Conservation (phyloP, 2,113 vertebrate genomes). For the Siphamia tubifer region DNA sequence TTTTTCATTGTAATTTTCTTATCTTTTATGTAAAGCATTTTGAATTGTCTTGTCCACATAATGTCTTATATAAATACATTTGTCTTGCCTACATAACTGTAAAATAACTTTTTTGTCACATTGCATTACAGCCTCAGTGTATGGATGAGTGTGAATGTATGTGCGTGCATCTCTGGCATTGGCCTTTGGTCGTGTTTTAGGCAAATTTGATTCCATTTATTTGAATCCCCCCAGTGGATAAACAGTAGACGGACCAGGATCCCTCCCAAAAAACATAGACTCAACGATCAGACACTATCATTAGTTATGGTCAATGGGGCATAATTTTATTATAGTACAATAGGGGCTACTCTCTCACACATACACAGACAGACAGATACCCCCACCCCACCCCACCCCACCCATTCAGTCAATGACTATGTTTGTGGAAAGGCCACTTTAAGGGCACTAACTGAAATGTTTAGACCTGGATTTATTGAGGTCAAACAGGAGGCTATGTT, state of each 20-base stretch:
- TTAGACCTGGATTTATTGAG: conserved; percentile 78
- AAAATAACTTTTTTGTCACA: too few species aligned
- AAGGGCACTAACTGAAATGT: conserved; percentile 72
- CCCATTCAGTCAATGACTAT: conserved; percentile 43
- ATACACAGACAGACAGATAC: conserved; percentile 2
- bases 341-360: neutral
- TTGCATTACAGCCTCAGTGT: too few species aligned
- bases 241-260: neutral
- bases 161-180: too few species aligned
- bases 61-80: too few species aligned
- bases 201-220: neutral
- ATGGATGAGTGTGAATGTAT: too few species aligned
- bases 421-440: conserved; percentile 68
- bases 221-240: neutral
- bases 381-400: conserved; percentile 14
- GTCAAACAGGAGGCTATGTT: conserved; percentile 74
- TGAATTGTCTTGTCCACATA: too few species aligned
- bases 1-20: too few species aligned
- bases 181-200: too few species aligned
- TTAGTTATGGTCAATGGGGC: conserved; percentile 11
- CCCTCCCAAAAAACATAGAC: neutral
- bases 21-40: too few species aligned
- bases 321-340: conserved; percentile 23
- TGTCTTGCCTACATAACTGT: too few species aligned
- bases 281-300: conserved; percentile 4